Percentiles rank a stretch among this genome's conserved stretches.
These are phyloP conservation scores for Neosilurus hyrtlii DNA, from an alignment of 2,797 vertebrate species.

Conservation along the genomic window DNA sequence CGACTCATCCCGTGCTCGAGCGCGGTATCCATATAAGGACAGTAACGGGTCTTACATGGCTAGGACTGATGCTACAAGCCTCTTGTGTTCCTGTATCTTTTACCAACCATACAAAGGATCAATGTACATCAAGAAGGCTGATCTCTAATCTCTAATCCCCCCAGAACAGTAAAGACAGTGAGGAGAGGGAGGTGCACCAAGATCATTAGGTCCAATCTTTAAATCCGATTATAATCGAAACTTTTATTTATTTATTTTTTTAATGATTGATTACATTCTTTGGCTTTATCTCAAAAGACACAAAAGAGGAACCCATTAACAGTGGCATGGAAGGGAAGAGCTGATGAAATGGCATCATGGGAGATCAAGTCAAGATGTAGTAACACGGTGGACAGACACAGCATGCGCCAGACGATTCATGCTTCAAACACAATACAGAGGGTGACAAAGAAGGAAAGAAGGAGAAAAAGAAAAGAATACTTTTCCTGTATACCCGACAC, in stretches of 20 bases:
- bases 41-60: slow-evolving; percentile 84
- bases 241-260: slow-evolving; percentile 60
- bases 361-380: slow-evolving; percentile 76
- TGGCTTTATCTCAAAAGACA: slow-evolving; percentile 59
- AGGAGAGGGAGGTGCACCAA: slow-evolving; percentile 74
- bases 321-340: slow-evolving; percentile 81
- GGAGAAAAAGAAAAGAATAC: slow-evolving; percentile 46
- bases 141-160: slow-evolving; percentile 66
- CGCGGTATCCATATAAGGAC: slow-evolving; percentile 47
- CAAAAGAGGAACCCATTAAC: slow-evolving; percentile 87
- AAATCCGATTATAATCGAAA: slow-evolving; percentile 63
- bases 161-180: slow-evolving; percentile 79
- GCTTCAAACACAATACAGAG: slow-evolving; percentile 80
- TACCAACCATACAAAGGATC: slow-evolving; percentile 74
- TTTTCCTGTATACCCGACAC: slow-evolving; percentile 71
- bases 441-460: slow-evolving; percentile 63
- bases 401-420: slow-evolving; percentile 81
- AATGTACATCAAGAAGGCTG: slow-evolving; percentile 74
- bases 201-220: slow-evolving; percentile 68
- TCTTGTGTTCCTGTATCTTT: slow-evolving; percentile 80
- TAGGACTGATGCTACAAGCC: slow-evolving; percentile 80
- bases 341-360: slow-evolving; percentile 79
- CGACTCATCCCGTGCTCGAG: slow-evolving; percentile 35
- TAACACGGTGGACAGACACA: slow-evolving; percentile 72
- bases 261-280: slow-evolving; percentile 51